phyloP scores from a whole-genome alignment of 2,888 invertebrate genomes.

The Griposia aprilina region DNA sequence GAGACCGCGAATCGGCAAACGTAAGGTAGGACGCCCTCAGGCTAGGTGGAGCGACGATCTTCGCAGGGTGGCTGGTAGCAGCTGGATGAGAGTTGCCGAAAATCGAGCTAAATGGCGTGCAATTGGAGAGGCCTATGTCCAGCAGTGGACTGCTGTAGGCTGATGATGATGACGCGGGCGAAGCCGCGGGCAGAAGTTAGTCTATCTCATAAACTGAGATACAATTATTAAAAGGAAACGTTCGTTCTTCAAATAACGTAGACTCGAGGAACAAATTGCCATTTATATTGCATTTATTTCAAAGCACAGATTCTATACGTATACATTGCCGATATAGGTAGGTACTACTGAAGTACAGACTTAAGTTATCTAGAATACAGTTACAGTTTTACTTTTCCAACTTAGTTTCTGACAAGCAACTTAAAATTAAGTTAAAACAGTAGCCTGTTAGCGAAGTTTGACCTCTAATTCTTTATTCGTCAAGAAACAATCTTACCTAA shows the following conservation, averaged over 20 bases:
- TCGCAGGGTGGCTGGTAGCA: too few relatives aligned
- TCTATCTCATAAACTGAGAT: not conserved
- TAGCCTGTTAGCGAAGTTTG: not conserved
- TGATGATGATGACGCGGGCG: too few relatives aligned
- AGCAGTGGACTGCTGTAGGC: too few relatives aligned
- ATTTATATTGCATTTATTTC: not conserved
- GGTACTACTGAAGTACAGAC: too few relatives aligned
- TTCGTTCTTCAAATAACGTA: not conserved
- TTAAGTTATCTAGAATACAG: not conserved
- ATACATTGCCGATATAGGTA: too few relatives aligned
- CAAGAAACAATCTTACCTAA: slow-evolving; percentile 7
- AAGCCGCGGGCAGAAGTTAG: too few relatives aligned
- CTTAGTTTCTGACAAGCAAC: not conserved
- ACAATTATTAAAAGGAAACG: not conserved
- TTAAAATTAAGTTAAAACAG: not conserved
- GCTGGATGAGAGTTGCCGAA: too few relatives aligned
- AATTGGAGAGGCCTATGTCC: too few relatives aligned
- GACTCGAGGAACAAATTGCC: not conserved
- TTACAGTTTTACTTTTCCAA: not conserved
- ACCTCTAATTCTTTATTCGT: not conserved
- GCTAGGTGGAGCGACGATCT: too few relatives aligned
- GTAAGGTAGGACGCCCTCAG: too few relatives aligned
- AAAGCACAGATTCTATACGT: not conserved
- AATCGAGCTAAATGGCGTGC: too few relatives aligned
- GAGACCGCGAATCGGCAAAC: too few relatives aligned